A percentile compares a stretch with the other conserved stretches of the same genome.
phyloP scores from a whole-genome alignment of 2,113 vertebrate species.

The Thymallus thymallus region DNA sequence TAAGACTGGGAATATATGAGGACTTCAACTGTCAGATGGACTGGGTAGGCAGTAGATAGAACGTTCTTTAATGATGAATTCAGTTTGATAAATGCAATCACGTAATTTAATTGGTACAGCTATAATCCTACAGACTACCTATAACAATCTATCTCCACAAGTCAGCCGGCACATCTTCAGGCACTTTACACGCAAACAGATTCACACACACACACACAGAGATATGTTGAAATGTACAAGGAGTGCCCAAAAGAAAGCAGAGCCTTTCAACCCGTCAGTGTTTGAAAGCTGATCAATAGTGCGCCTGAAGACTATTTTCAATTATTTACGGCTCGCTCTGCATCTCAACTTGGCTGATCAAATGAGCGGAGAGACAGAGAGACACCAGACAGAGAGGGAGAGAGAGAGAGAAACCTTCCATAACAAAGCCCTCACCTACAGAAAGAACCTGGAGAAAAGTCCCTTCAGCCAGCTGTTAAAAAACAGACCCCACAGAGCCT shows the following conservation, averaged over 20 bases:
- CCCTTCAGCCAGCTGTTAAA: no score
- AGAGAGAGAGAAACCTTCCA: background rate
- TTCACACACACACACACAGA: background rate
- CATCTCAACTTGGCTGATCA: conserved; percentile 34
- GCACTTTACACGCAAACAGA: background rate
- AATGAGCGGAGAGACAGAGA: conserved; percentile 14
- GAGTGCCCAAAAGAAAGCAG: conserved; percentile 43
- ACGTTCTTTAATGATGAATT: no score
- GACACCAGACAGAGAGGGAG: conserved; percentile 15
- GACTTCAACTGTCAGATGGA: conserved; percentile 29
- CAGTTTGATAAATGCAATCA: no score
- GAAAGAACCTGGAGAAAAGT: no score
- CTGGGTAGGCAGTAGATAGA: background rate
- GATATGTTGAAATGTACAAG: conserved; percentile 36
- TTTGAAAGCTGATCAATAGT: conserved; percentile 66
- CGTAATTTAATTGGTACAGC: no score
- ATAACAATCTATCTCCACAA: no score
- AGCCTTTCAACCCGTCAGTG: conserved; percentile 38
- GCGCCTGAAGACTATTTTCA: conserved; percentile 61
- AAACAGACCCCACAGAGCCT: no score
- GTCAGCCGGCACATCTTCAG: no score
- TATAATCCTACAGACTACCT: no score
- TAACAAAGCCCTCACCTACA: no score
- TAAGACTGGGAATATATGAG: background rate
- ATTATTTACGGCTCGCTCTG: conserved; percentile 65